Evolutionary conservation across 2,113 vertebrate genomes (phyloP).

Genomic region (Erinaceus europaeus): DNA sequence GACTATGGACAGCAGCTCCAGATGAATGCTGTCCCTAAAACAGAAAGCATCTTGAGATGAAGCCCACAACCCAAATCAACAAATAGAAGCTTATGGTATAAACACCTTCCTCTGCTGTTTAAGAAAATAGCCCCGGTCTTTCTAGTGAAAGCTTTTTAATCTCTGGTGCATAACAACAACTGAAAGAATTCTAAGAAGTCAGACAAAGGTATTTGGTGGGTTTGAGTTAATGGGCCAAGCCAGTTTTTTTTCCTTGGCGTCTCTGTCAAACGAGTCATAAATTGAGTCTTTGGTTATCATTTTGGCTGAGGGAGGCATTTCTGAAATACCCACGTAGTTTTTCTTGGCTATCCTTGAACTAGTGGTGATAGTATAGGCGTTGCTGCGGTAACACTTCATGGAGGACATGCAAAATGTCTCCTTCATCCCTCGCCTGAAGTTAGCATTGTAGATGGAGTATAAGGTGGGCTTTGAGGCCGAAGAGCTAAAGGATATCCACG

Average conservation of each 20-base stretch:
- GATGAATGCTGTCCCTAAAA: conserved; percentile 15
- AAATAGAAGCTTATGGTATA: conserved; percentile 73
- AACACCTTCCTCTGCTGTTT: conserved; percentile 35
- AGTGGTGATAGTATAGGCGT: conserved; percentile 95
- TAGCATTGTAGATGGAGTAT: conserved; percentile 91
- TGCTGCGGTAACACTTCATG: conserved; percentile 97
- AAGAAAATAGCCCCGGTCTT: conserved; percentile 49
- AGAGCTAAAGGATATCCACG: conserved; percentile 92
- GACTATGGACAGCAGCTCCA: not conserved
- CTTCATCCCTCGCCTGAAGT: conserved; percentile 93
- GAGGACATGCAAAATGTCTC: conserved; percentile 98
- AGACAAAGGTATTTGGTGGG: conserved; percentile 94
- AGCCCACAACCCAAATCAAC: conserved; percentile 15
- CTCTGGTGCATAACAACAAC: not conserved
- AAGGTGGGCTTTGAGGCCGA: conserved; percentile 93
- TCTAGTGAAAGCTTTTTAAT: conserved; percentile 57
- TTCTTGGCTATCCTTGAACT: conserved; percentile 95
- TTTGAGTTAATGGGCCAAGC: conserved; percentile 94
- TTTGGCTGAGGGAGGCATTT: conserved; percentile 85
- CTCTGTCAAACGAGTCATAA: conserved; percentile 91
- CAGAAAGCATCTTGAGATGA: conserved; percentile 34
- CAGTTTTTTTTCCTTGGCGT: conserved; percentile 92
- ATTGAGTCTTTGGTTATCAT: conserved; percentile 86
- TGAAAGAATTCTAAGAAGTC: conserved; percentile 46
- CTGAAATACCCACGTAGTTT: conserved; percentile 93